phyloP scores from a whole-genome alignment of 2,113 vertebrate genomes.

The Carlito syrichta region DNA sequence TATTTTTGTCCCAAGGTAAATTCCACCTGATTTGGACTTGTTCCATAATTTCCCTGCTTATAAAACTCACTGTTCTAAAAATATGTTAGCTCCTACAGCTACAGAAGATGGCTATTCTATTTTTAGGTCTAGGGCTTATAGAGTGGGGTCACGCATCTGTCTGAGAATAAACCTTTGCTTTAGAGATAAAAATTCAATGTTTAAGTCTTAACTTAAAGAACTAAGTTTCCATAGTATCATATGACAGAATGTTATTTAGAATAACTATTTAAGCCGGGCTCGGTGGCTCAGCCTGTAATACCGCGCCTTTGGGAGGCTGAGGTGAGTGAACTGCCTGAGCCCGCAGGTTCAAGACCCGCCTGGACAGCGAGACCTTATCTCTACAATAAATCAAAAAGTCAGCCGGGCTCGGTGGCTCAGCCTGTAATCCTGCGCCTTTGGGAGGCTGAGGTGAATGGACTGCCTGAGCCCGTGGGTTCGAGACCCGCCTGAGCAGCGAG shows the following conservation, averaged over 20 bases:
- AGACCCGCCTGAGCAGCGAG: too few relatives aligned
- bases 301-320: too few relatives aligned
- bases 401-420: too few relatives aligned
- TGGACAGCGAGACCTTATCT: too few relatives aligned
- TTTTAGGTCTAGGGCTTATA: neutral
- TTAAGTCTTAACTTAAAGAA: neutral
- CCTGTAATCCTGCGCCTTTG: too few relatives aligned
- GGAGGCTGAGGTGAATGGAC: too few relatives aligned
- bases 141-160: neutral
- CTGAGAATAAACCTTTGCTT: neutral
- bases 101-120: neutral
- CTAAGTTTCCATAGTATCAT: neutral
- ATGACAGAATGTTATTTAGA: neutral
- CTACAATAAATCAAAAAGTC: too few relatives aligned
- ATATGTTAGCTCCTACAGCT: neutral
- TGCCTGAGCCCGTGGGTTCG: too few relatives aligned
- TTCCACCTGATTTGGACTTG: neutral
- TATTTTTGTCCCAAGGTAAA: neutral
- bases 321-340: too few relatives aligned
- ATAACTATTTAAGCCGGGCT: too few relatives aligned
- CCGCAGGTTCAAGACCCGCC: too few relatives aligned
- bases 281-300: too few relatives aligned
- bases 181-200: neutral
- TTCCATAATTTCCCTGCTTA: neutral
- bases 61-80: conserved; percentile 19